A percentile compares a stretch with the other conserved stretches of the same genome.
Evolutionary conservation across 2,113 vertebrate species (phyloP).

Genomic region (Tupaia chinensis): DNA sequence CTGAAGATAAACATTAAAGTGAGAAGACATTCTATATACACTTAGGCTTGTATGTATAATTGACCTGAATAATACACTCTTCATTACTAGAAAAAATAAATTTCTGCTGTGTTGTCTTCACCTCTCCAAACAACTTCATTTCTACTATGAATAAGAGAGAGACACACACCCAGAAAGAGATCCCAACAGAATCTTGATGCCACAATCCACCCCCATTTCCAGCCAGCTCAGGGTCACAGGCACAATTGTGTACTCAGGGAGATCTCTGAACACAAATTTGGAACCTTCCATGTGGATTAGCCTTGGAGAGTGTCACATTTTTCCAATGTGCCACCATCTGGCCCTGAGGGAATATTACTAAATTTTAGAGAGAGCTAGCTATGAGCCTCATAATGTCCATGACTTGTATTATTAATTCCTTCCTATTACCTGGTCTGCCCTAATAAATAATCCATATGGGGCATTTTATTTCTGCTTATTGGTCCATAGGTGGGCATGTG

Average conservation of each 20-base stretch:
- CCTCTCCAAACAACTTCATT: too few relatives aligned
- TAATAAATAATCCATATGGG: not conserved
- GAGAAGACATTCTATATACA: not conserved
- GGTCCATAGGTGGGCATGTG: not conserved
- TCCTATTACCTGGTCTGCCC: not conserved
- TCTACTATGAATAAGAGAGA: too few relatives aligned
- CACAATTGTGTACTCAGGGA: too few relatives aligned
- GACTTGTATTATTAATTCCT: not conserved
- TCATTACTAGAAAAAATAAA: not conserved
- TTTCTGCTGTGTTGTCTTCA: too few relatives aligned
- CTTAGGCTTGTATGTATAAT: not conserved
- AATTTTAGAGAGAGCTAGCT: not conserved
- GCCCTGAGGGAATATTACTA: not conserved
- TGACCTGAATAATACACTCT: not conserved
- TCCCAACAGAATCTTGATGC: too few relatives aligned
- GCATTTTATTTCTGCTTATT: not conserved
- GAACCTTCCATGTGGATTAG: too few relatives aligned
- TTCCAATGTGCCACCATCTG: too few relatives aligned
- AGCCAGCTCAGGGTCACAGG: too few relatives aligned
- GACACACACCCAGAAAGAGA: too few relatives aligned
- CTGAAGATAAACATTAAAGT: not conserved
- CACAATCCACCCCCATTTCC: too few relatives aligned
- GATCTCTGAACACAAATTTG: too few relatives aligned
- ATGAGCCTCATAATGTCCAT: not conserved
- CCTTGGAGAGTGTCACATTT: too few relatives aligned